A percentile compares a stretch with the other conserved stretches of the same genome.
Conservation (phyloP, 1,140 invertebrate genomes). For the Ephestia elutella region DNA sequence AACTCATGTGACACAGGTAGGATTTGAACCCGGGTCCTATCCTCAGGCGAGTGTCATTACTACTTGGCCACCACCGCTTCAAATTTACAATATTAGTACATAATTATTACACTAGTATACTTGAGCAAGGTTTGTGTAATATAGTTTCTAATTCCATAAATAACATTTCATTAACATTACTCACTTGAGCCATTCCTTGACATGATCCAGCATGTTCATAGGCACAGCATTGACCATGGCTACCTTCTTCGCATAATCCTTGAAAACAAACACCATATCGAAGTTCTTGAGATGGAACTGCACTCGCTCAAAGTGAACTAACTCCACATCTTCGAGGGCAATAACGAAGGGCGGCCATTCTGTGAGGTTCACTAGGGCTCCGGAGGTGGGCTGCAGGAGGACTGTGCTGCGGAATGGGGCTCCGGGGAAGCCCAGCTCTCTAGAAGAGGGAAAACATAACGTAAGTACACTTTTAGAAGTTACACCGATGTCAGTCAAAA, state of each 20-base stretch:
- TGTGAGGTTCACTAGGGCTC: slow-evolving; percentile 96
- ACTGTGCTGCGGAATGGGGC: slow-evolving; percentile 98
- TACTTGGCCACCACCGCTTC: too few relatives aligned
- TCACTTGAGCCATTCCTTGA: slow-evolving; percentile 99
- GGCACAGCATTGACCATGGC: slow-evolving; percentile 98
- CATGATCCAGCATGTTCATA: slow-evolving; percentile 98
- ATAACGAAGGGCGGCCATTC: slow-evolving; percentile 99
- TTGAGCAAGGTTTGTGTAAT: too few relatives aligned
- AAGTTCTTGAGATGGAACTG: slow-evolving; percentile 99
- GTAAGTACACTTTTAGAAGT: too few relatives aligned
- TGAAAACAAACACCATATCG: slow-evolving; percentile 99
- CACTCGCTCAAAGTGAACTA: slow-evolving; percentile 99
- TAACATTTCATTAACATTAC: slow-evolving; percentile 12
- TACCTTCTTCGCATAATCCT: slow-evolving; percentile 96
- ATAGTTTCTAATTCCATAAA: too few relatives aligned
- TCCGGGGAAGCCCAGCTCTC: slow-evolving; percentile 97
- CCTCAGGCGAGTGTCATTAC: too few relatives aligned
- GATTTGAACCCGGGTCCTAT: too few relatives aligned
- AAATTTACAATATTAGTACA: too few relatives aligned
- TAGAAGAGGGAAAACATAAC: slow-evolving; percentile 25
- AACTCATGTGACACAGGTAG: too few relatives aligned
- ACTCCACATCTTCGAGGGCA: slow-evolving; percentile 96
- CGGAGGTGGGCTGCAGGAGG: slow-evolving; percentile 96
- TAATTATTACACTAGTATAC: too few relatives aligned
- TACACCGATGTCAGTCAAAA: too few relatives aligned